Base-by-base conservation (phyloP, 1,140 invertebrate species). In the Camponotus floridanus region DNA sequence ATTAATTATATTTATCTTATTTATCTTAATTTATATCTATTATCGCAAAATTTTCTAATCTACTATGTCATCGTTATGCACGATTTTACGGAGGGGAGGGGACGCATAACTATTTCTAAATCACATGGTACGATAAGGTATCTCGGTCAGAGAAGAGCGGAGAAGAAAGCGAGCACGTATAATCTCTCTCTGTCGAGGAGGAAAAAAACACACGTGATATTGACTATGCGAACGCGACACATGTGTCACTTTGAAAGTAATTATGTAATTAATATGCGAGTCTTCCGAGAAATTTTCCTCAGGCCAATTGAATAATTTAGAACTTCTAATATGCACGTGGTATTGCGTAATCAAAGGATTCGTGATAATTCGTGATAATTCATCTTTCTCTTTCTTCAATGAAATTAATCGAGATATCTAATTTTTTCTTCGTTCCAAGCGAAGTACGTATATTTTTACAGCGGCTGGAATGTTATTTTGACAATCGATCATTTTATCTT, bases 281-380 rank as follows among this genome's bases (percentile, higher is more conserved):
- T n/a, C 59, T 62, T 6, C 21, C 36, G 21, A 61, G 2, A 31
- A 78, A 26, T 45, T 78, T 65, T 31, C 15, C 57, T 76, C 42
- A 13, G 0, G 6, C 11, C 36, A 21, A 26, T 48, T 39, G 26
- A 48, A 15, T 18, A 65, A n/a, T 74, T n/a, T 18, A 13, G 48
- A 76, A 76, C 18, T 76, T 76, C 39, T 21, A 36, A 21, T 18
- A 3, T 61, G 21, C 57, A 31, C 18, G 33, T 59, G n/a, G 21
- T 76, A 76, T 76, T 45, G 74, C 42, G 39, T 15, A 33, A 76
- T 76, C 26, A 39, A 62, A 76, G 26, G 15, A 39, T 76, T 76
- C n/a, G 7, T 5, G 11, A 26, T 26, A 26, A 26, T 26, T 51
- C 59, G 7, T 21, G 18, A 7, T 13, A 55, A 73, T 73, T 57